Base-by-base conservation (phyloP, 2,888 invertebrate species). In the Coecobrya sp. region DNA sequence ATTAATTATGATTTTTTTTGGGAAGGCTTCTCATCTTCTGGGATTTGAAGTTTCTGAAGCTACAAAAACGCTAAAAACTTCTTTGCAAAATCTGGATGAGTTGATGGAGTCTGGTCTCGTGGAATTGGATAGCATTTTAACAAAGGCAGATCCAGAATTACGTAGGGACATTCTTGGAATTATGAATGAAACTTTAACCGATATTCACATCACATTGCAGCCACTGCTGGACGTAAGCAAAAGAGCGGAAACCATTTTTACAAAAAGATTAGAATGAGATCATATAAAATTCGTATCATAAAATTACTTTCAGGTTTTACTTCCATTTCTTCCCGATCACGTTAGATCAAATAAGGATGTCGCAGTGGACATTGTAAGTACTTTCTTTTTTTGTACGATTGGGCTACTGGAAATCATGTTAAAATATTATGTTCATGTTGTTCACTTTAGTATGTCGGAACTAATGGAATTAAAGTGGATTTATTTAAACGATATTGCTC, bases 161-260 rank as follows among this genome's bases (percentile, higher is more conserved):
- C 52, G 70, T 0, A 25, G 5, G 7, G 84, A 82, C 16, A 89
- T 89, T 19, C 30, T 89, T n/a, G 55, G 19, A 42, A 82, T 73
- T 3, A 89, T 82, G 82, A 89, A 91, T 59, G 25, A 73, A n/a
- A 88, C 84, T 0, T 42, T 88, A 22, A 85, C 70, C 7, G 42
- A 84, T 4, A 62, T 88, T 22, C 92, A 92, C 30, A 62, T 76
- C 7, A 49, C 82, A 0, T 5, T 91, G 5, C 86, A 82, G 55
- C 91, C 91, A 45, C 42, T 86, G 81, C 22, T 91, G 11, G 91
- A 91, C 22, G 91, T 91, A 85, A 68, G 82, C n/a, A n/a, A n/a
- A n/a, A n/a, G n/a, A n/a, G n/a, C n/a, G n/a, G n/a, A n/a, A n/a
- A n/a, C n/a, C n/a, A n/a, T n/a, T n/a, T n/a, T n/a, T n/a, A n/a